Evolutionary conservation across 2,113 vertebrate species (phyloP), one percentile per base, ranked within the genome.

Genomic region (Eulemur rufifrons): DNA sequence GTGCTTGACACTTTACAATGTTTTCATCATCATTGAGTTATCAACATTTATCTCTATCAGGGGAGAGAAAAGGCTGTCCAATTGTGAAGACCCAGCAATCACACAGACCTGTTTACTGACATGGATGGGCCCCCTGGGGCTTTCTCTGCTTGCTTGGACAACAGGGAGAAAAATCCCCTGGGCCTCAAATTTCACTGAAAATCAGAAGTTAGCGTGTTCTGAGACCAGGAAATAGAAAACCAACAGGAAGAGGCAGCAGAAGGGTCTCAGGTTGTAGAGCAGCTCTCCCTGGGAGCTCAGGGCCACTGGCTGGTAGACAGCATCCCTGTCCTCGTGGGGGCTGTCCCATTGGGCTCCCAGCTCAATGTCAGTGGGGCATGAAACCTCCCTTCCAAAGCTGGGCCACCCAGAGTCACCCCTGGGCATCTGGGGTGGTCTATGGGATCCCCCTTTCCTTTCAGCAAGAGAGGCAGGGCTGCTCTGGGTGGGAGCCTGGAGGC

Each of bases 1-100:
- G 97, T 88, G 97, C 95, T 96, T 96, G 96, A 96, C 96, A 95
- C 89, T 98, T 98, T 84, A 69, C 93, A 84, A 47, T 61, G 66
- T 74, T 95, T 87, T 95, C 69, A 76, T 97, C 97, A 97, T 95
- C 32, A 84, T 74, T 89, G 92, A 97, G 69, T 61, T 90, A 93
- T 93, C 92, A 91, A 32, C 74, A 59, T 91, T 97, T 93, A 94
- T 94, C 82, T 96, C 8, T 86, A 54, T 83, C 92, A 86, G 27
- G 90, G 64, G 88, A 91, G 74, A 83, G 77, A 52, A 82, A 94
- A 83, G 20, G 21, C 77, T 13, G 73, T 69, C 78, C 37, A 29
- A 29, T 52, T 20, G 54, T 39, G 52, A 87, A 87, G 71, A 15
- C 87, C 73, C 32, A 2, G 23, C 14, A 9, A n/a, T 80, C 91